Percentiles rank a stretch among this genome's conserved stretches.
Evolutionary conservation across 2,888 invertebrate species (phyloP).

Genomic region (Synergus japonicus): DNA sequence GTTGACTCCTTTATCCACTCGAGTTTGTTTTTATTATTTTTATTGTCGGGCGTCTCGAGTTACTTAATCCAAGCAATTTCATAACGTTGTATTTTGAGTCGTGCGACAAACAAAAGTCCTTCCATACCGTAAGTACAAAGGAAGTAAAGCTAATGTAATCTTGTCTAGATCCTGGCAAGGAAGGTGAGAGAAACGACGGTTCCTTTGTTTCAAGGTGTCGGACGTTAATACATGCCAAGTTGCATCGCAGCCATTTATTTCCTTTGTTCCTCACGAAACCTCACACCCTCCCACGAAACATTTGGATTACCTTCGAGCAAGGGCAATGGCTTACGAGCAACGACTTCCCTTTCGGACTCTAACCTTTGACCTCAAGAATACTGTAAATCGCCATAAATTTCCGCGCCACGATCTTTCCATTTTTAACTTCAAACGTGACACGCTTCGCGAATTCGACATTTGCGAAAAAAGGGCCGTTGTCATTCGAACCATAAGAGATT

Average conservation of each 20-base stretch:
- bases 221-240: conserved; percentile 51
- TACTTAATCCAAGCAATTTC: conserved; percentile 48
- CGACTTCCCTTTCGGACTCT: conserved; percentile 41
- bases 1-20: neutral
- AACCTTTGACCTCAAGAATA: conserved; percentile 32
- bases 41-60: conserved; percentile 22
- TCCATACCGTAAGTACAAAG: conserved; percentile 42
- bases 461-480: neutral
- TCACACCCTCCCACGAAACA: conserved; percentile 38
- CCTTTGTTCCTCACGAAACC: conserved; percentile 47
- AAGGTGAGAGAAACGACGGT: conserved; percentile 44
- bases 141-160: conserved; percentile 60
- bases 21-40: neutral
- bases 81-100: conserved; percentile 45
- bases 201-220: conserved; percentile 58
- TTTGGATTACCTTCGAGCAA: conserved; percentile 52
- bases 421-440: conserved; percentile 42
- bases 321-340: conserved; percentile 42
- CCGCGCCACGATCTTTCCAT: conserved; percentile 9
- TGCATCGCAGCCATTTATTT: conserved; percentile 54
- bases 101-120: conserved; percentile 49
- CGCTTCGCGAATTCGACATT: conserved; percentile 40
- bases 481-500: neutral
- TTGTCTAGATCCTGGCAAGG: conserved; percentile 53
- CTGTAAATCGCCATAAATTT: conserved; percentile 17